Conservation (phyloP, 2,888 invertebrate species). For the Ethmia dodecea region DNA sequence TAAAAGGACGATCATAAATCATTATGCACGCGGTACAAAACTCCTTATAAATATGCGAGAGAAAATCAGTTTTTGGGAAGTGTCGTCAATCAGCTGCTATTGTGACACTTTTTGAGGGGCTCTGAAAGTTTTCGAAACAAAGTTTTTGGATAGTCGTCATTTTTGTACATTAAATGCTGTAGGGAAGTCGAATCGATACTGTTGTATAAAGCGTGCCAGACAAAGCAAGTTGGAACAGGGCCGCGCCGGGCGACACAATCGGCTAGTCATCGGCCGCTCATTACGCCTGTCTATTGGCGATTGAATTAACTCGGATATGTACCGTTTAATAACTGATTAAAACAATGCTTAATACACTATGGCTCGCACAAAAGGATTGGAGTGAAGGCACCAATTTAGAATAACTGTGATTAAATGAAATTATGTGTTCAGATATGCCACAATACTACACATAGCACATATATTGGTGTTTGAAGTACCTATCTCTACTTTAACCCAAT, state of each 20-base stretch:
- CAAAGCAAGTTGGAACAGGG: slow-evolving; percentile 14
- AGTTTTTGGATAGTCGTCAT: slow-evolving; percentile 1
- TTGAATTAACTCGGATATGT: slow-evolving; percentile 66
- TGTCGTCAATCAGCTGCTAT: slow-evolving; percentile 53
- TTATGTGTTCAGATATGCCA: too few relatives aligned
- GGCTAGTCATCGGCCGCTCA: slow-evolving; percentile 66
- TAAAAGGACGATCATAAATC: slow-evolving; percentile 73
- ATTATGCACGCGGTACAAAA: slow-evolving; percentile 57
- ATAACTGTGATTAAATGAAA: too few relatives aligned
- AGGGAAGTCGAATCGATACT: too few relatives aligned
- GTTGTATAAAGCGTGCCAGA: too few relatives aligned
- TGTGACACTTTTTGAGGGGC: slow-evolving; percentile 31
- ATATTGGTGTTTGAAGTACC: too few relatives aligned
- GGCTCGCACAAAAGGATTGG: too few relatives aligned
- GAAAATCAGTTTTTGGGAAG: slow-evolving; percentile 63
- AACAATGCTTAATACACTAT: slow-evolving; percentile 41
- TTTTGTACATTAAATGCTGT: too few relatives aligned
- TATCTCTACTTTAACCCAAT: too few relatives aligned
- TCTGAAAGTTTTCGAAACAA: neutral
- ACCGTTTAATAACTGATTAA: slow-evolving; percentile 51
- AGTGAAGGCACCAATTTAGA: too few relatives aligned
- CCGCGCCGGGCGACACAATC: slow-evolving; percentile 41
- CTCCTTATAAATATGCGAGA: slow-evolving; percentile 58
- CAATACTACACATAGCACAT: too few relatives aligned
- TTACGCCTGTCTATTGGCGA: slow-evolving; percentile 57